Base-by-base conservation (phyloP, 92 coral and sea anemone genomes). In the Galaxea fascicularis region DNA sequence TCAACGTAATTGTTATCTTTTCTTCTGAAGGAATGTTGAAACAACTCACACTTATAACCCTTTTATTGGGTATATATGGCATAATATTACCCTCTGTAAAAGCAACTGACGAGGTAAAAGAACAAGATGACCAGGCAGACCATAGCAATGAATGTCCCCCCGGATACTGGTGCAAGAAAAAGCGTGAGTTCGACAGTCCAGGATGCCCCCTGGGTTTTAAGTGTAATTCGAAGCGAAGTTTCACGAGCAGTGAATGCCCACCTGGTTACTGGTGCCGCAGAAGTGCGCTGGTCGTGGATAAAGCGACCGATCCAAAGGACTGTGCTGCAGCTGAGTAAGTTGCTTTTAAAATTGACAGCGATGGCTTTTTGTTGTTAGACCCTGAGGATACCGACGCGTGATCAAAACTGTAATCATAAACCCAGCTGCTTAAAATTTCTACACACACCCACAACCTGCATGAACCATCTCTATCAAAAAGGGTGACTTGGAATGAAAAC, bases 231-330 rank as follows among this genome's bases (percentile, higher is more conserved):
- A 79, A 83, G 29, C 82, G 94, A n/a, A 78, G 89, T 13, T 39
- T 29, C 0, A 59, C n/a, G 22, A 79, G 31, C 57, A 24, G 30
- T 60, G 14, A 3, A 8, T 94, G 98, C 10, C 95, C 98, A 1
- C 78, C 88, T 8, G 90, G 93, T n/a, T 90, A 91, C 26, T 94
- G 94, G 95, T 94, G 98, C 93, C 87, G 90, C 14, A 82, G 88
- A 70, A 73, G 91, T 22, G 85, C 86, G 58, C 71, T 77, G 17
- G 95, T 94, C 0, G 24, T 78, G 16, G 95, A 92, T 41, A 59
- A 77, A 3, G 94, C 90, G 35, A 94, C 94, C 5, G 80, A 87
- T 0, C 73, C 85, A 66, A 24, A 71, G 8, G 65, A 82, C 0
- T 94, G 98, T 63, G 86, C 85, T 63, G 86, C 85, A 10, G 73